Conservation (phyloP, 2,113 vertebrate species). For the human region DNA sequence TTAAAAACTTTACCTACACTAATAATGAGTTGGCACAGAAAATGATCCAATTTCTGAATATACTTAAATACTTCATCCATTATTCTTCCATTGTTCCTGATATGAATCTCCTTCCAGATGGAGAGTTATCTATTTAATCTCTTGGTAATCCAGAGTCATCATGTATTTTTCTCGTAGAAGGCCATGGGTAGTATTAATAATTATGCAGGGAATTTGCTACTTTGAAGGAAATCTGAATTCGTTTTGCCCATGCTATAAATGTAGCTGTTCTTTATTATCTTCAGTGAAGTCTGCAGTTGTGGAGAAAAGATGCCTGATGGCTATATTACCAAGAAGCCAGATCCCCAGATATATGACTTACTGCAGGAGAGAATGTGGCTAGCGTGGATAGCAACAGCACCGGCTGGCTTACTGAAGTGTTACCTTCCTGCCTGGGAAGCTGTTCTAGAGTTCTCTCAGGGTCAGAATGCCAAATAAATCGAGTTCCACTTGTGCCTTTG, state of each 20-base stretch:
- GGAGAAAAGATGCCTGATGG: conserved; percentile 81
- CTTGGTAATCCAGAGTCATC: conserved; percentile 38
- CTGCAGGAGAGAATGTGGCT: conserved; percentile 73
- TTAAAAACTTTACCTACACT: background rate
- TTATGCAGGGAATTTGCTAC: conserved; percentile 62
- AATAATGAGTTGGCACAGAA: conserved; percentile 1
- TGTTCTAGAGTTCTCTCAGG: conserved; percentile 66
- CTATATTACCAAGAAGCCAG: conserved; percentile 82
- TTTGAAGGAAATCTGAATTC: conserved; percentile 72
- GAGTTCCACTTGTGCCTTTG: conserved; percentile 66
- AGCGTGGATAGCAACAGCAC: conserved; percentile 73
- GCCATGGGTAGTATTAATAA: conserved; percentile 38
- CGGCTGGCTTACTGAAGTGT: conserved; percentile 77
- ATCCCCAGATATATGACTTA: conserved; percentile 73
- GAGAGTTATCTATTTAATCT: conserved; percentile 53
- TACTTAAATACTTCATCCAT: conserved; percentile 13
- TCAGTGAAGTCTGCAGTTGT: conserved; percentile 71
- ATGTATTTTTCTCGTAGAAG: conserved; percentile 49
- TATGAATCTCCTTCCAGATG: conserved; percentile 46
- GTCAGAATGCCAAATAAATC: conserved; percentile 80
- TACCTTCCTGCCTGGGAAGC: conserved; percentile 74
- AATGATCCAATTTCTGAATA: conserved; percentile 30
- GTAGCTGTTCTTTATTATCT: conserved; percentile 72
- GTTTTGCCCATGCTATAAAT: conserved; percentile 56
- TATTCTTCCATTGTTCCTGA: conserved; percentile 1